Percentiles rank a stretch among this genome's conserved stretches.
Evolutionary conservation across 2,888 invertebrate species (phyloP).

Genomic region (Diadegma fenestrale): DNA sequence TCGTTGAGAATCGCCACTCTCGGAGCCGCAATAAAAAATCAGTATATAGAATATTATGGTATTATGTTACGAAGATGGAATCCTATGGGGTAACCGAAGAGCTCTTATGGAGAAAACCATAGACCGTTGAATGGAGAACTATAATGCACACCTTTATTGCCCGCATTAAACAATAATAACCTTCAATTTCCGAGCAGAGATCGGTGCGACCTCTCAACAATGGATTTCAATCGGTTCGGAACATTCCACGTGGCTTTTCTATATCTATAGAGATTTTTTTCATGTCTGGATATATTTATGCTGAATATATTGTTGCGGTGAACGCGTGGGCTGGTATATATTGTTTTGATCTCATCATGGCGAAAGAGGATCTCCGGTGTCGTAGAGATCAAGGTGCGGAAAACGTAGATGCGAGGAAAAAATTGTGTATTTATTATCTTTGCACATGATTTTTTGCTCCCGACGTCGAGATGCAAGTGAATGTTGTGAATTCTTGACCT

Average conservation of each 20-base stretch:
- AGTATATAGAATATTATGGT: constrained; percentile 38
- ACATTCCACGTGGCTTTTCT: constrained; percentile 10
- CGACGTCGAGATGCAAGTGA: constrained; percentile 52
- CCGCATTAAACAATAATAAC: constrained; percentile 78
- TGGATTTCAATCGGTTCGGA: constrained; percentile 74
- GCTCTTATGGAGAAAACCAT: constrained; percentile 64
- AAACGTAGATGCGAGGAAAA: constrained; percentile 3
- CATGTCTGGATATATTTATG: not conserved
- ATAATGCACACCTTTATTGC: constrained; percentile 75
- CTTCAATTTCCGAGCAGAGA: constrained; percentile 72
- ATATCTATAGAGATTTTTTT: not conserved
- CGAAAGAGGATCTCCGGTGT: constrained; percentile 55
- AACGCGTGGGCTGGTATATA: constrained; percentile 73
- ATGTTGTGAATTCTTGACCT: constrained; percentile 46
- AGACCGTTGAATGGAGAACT: constrained; percentile 66
- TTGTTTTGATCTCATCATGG: constrained; percentile 66
- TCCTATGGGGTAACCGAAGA: constrained; percentile 71
- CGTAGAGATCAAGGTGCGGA: constrained; percentile 48
- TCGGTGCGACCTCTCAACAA: constrained; percentile 73
- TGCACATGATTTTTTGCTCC: constrained; percentile 7
- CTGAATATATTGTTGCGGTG: not conserved
- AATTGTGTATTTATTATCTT: constrained; percentile 21
- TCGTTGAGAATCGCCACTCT: constrained; percentile 1
- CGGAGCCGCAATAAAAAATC: not conserved
- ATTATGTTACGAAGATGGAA: constrained; percentile 66